These are phyloP conservation scores for Furnarius figulus DNA, from an alignment of 2,113 vertebrate genomes.

Conservation along the genomic window DNA sequence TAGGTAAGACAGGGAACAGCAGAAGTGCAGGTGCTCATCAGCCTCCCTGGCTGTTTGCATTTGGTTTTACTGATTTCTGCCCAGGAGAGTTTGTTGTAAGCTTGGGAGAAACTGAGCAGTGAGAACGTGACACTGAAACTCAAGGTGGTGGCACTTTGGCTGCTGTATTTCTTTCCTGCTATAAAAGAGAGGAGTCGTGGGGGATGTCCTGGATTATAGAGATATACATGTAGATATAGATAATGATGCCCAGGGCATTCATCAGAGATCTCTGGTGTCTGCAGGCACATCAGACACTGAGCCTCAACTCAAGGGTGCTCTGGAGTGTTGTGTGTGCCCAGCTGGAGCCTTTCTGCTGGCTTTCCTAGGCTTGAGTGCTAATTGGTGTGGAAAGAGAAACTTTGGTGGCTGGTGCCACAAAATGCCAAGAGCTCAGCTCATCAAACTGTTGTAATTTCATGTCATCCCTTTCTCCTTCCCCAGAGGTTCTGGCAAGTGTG, in stretches of 20 bases:
- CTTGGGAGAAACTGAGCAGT: not conserved
- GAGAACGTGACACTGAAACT: not conserved
- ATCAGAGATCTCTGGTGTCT: not conserved
- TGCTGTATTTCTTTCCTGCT: not conserved
- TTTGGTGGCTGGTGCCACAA: not conserved
- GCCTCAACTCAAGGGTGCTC: not conserved
- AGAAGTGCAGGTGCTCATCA: not conserved
- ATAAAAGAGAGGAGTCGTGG: accelerated
- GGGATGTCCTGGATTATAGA: not conserved
- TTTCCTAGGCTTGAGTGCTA: not conserved
- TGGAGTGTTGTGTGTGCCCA: not conserved
- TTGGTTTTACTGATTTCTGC: not conserved
- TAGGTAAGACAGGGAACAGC: not conserved
- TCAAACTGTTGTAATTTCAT: accelerated
- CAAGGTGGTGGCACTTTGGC: not conserved
- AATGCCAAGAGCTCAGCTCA: not conserved
- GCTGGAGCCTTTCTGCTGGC: not conserved
- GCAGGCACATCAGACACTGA: accelerated
- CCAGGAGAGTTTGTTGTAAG: not conserved
- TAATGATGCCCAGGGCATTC: not conserved
- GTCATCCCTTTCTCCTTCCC: not conserved
- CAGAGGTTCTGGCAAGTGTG: not conserved
- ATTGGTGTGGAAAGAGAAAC: not conserved
- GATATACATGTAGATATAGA: no score
- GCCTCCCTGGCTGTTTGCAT: not conserved